Percentiles rank a stretch among this genome's conserved stretches.
Conservation (phyloP, 2,888 invertebrate species). For the Aleiodes leptofemur region DNA sequence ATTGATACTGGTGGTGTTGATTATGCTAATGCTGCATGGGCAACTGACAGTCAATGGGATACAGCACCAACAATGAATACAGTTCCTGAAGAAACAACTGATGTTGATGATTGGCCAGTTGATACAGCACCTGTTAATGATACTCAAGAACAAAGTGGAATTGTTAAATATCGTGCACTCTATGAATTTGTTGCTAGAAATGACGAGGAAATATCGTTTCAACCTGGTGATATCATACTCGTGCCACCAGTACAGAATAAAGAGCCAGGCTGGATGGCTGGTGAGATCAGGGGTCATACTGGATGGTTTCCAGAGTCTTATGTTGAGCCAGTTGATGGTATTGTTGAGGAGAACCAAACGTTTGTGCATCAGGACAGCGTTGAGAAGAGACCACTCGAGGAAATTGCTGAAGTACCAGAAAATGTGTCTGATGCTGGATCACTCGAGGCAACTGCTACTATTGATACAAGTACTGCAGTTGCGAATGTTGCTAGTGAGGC, state of each 20-base stretch:
- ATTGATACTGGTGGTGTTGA: constrained; percentile 72
- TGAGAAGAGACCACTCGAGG: constrained; percentile 77
- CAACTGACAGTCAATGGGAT: constrained; percentile 78
- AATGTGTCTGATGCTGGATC: constrained; percentile 77
- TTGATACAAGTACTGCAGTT: constrained; percentile 69
- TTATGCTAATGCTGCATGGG: constrained; percentile 79
- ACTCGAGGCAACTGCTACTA: constrained; percentile 67
- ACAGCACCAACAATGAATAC: constrained; percentile 62
- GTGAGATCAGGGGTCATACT: constrained; percentile 90
- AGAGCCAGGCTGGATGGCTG: constrained; percentile 98
- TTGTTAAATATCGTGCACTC: constrained; percentile 89
- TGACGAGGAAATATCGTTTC: constrained; percentile 93
- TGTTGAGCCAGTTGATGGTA: constrained; percentile 85
- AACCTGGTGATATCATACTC: constrained; percentile 94
- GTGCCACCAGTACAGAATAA: constrained; percentile 89
- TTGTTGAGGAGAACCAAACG: constrained; percentile 67
- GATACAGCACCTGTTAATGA: constrained; percentile 67
- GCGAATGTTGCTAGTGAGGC: constrained; percentile 55
- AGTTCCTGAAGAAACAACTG: constrained; percentile 66
- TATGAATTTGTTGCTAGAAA: constrained; percentile 96
- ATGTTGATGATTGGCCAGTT: constrained; percentile 52
- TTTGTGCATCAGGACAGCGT: constrained; percentile 71
- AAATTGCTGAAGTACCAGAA: constrained; percentile 86
- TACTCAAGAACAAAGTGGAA: constrained; percentile 75
- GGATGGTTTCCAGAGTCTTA: constrained; percentile 99